phyloP scores from a whole-genome alignment of 2,113 vertebrate species.

The Tenebrosternarchus preto region DNA sequence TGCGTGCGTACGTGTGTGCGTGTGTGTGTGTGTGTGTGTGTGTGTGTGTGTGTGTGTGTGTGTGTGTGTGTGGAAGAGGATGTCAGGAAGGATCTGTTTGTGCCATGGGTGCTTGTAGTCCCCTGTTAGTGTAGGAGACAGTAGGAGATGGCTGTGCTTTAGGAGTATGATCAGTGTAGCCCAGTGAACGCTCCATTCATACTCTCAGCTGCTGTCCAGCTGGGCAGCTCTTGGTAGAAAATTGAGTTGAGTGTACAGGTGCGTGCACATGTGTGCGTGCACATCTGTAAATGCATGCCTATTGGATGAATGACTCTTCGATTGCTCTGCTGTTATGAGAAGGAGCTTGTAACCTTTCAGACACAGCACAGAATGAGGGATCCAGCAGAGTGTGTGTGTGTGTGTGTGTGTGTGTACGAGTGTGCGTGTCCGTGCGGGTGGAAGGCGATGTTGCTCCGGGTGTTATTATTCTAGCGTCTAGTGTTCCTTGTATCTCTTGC shows the following conservation, averaged over 20 bases:
- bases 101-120: slow-evolving; percentile 1
- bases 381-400: slow-evolving; percentile 15
- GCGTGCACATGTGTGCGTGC: background rate
- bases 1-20: slow-evolving; percentile 18
- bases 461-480: slow-evolving; percentile 34
- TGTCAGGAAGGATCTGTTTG: slow-evolving; percentile 9
- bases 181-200: background rate
- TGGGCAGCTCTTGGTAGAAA: slow-evolving; percentile 23
- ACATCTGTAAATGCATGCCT: slow-evolving; percentile 16
- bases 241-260: background rate
- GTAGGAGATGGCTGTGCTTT: too few species aligned
- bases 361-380: slow-evolving; percentile 3
- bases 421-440: too few species aligned
- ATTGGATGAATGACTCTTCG: slow-evolving; percentile 51
- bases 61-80: background rate
- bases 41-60: slow-evolving; percentile 25
- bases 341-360: slow-evolving; percentile 52
- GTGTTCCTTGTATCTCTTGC: slow-evolving; percentile 30
- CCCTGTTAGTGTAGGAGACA: background rate
- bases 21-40: background rate
- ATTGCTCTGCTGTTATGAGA: slow-evolving; percentile 53
- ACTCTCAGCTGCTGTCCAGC: slow-evolving; percentile 18
- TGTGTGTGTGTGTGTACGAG: background rate
- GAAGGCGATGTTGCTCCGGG: too few species aligned
- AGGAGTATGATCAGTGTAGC: background rate